A percentile compares a stretch with the other conserved stretches of the same genome.
These are phyloP conservation scores for Addax nasomaculatus DNA, from an alignment of 2,113 vertebrate species.

Conservation along the genomic window DNA sequence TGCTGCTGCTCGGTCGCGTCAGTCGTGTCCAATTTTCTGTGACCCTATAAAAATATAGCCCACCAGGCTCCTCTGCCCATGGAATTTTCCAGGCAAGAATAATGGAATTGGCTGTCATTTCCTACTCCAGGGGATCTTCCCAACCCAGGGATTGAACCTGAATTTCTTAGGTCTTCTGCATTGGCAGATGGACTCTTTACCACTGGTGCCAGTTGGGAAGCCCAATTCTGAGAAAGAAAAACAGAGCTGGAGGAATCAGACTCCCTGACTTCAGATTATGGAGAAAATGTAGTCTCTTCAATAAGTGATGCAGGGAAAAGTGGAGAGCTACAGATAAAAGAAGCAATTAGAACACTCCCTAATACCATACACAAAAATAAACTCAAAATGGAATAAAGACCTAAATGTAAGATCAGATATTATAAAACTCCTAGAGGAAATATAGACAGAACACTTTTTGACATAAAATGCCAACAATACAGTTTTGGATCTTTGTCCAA, in stretches of 20 bases:
- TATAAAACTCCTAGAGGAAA: not conserved
- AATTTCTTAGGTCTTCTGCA: not conserved
- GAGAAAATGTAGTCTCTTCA: not conserved
- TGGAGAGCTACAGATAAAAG: not conserved
- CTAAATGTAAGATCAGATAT: not conserved
- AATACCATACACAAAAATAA: not conserved
- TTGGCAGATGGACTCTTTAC: not conserved
- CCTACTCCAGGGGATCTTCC: not conserved
- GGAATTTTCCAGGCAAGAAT: not conserved
- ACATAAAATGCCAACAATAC: not conserved
- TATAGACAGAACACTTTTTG: not conserved
- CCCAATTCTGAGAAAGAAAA: not conserved
- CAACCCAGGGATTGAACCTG: not conserved
- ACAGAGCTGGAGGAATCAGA: not conserved
- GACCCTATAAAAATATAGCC: not conserved
- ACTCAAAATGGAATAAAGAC: not conserved
- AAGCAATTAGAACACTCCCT: not conserved
- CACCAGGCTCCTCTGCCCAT: not conserved
- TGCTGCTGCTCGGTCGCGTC: fast-evolving
- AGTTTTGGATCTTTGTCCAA: not conserved
- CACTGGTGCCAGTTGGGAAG: not conserved
- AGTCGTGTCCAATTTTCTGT: not conserved
- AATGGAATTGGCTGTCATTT: not conserved
- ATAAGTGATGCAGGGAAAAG: not conserved
- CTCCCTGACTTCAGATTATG: not conserved